Evolutionary conservation across 2,888 invertebrate species (phyloP).

Genomic region (Oscheius myriophilus): DNA sequence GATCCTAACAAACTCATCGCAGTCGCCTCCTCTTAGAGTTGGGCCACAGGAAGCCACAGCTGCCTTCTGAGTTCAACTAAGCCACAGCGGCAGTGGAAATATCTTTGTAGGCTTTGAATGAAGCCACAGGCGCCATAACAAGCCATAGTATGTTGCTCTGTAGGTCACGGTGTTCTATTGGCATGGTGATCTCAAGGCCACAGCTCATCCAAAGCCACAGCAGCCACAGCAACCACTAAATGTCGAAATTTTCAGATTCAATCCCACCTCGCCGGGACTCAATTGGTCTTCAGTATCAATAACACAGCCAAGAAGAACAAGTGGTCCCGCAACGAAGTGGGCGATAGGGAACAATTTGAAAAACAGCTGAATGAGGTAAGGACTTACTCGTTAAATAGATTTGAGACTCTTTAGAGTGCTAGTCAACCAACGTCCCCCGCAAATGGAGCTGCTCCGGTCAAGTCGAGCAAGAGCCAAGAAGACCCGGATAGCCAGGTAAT

Average conservation of each 20-base stretch:
- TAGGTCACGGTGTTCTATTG: too few species aligned
- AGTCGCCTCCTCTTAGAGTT: too few species aligned
- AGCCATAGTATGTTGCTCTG: too few species aligned
- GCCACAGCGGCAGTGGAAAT: too few species aligned
- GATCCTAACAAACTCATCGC: too few species aligned
- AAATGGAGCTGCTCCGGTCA: slow-evolving; percentile 13
- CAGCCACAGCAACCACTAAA: too few species aligned
- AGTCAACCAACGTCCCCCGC: slow-evolving; percentile 18
- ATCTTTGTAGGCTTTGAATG: too few species aligned
- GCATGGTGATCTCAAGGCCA: background rate
- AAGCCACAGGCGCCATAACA: too few species aligned
- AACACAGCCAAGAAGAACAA: slow-evolving; percentile 18
- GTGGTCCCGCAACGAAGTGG: background rate
- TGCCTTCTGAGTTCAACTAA: too few species aligned
- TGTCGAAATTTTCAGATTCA: slow-evolving; percentile 28
- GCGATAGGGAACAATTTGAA: slow-evolving; percentile 16
- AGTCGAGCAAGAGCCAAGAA: background rate
- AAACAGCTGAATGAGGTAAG: slow-evolving; percentile 7
- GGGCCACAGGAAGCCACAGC: too few species aligned
- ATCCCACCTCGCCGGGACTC: slow-evolving; percentile 25
- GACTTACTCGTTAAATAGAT: background rate
- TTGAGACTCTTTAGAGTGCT: background rate
- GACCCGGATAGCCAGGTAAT: background rate
- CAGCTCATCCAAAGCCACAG: too few species aligned
- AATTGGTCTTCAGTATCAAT: slow-evolving; percentile 29